Evolutionary conservation across 2,888 invertebrate species (phyloP).

Genomic region (Aporophyla nigra): DNA sequence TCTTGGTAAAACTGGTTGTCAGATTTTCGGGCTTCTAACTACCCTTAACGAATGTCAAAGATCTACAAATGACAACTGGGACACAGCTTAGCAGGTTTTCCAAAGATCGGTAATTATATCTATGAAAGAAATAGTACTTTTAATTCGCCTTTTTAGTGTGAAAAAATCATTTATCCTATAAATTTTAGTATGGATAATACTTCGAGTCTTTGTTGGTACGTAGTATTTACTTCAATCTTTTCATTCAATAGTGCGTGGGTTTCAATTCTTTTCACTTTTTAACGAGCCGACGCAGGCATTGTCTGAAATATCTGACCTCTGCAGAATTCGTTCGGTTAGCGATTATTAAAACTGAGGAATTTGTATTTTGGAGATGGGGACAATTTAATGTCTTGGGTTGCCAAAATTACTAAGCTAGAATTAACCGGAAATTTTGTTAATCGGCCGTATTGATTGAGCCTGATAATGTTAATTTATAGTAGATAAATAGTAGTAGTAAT

Average conservation of each 20-base stretch:
- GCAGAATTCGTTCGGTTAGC: neutral
- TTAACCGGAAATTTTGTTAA: neutral
- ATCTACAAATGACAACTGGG: too few relatives aligned
- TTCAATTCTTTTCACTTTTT: constrained; percentile 31
- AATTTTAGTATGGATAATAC: neutral
- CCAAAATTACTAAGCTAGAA: neutral
- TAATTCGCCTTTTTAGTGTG: neutral
- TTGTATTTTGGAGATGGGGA: neutral
- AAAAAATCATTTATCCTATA: neutral
- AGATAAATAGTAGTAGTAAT: neutral
- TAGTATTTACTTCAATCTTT: neutral
- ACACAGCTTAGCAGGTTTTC: too few relatives aligned
- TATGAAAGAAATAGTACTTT: neutral
- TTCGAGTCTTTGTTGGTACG: neutral
- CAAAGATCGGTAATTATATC: neutral
- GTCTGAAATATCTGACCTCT: constrained; percentile 10
- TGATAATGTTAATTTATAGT: neutral
- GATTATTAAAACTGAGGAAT: constrained; percentile 11
- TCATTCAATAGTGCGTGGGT: constrained; percentile 19
- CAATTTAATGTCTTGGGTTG: neutral
- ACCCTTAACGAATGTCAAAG: too few relatives aligned
- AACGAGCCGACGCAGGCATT: constrained; percentile 29
- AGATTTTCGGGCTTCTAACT: too few relatives aligned
- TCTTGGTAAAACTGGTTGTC: too few relatives aligned
- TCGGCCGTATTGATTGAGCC: neutral